Conservation (phyloP, 2,797 vertebrate species). For the Sorex maritimensis region DNA sequence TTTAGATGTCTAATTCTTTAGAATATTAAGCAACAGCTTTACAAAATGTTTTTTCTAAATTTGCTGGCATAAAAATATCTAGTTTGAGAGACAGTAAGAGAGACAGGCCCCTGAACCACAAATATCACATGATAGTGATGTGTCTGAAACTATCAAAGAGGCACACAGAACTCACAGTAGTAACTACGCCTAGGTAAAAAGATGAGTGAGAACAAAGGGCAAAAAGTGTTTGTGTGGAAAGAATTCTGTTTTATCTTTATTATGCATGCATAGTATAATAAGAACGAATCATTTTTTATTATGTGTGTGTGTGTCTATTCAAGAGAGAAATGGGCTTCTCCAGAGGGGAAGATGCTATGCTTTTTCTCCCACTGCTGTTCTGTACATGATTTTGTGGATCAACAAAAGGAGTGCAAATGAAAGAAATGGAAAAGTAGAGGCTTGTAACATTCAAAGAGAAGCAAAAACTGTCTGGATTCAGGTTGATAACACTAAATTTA, state of each 20-base stretch:
- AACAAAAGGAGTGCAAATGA: constrained; percentile 83
- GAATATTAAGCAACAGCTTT: constrained; percentile 21
- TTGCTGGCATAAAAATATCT: not conserved
- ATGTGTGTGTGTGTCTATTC: no score
- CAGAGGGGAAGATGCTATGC: not conserved
- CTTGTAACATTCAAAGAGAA: constrained; percentile 77
- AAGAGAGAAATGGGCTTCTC: no score
- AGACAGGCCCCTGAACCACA: no score
- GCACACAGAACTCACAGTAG: not conserved
- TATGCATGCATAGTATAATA: not conserved
- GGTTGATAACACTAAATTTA: constrained; percentile 83
- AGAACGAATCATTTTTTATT: not conserved
- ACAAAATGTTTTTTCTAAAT: constrained; percentile 28
- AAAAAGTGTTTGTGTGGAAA: not conserved
- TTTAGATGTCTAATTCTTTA: not conserved
- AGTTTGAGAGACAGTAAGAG: not conserved
- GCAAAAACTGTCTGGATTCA: constrained; percentile 83
- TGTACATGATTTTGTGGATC: constrained; percentile 74
- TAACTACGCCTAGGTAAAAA: not conserved
- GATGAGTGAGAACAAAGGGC: not conserved
- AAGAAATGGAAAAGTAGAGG: constrained; percentile 78
- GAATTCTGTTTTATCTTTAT: not conserved
- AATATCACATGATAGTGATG: no score
- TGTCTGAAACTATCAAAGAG: not conserved
- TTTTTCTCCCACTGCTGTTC: constrained; percentile 70